phyloP scores from a whole-genome alignment of 1,140 invertebrate species.

The Eriosoma lanigerum region DNA sequence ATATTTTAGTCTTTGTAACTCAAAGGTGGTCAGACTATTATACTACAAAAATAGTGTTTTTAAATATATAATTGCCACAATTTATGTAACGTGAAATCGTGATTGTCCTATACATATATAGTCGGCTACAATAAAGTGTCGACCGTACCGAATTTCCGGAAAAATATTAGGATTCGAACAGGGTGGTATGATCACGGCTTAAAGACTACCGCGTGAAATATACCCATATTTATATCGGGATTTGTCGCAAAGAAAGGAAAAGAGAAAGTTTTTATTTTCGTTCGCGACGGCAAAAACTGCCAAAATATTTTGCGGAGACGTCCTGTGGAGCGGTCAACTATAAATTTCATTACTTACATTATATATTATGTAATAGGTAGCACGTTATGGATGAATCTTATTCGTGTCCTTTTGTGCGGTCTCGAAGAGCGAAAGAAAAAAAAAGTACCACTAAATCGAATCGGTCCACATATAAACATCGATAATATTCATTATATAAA shows the following conservation, averaged over 20 bases:
- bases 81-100: no score
- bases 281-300: slow-evolving; percentile 36
- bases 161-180: slow-evolving; percentile 17
- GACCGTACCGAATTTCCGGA: slow-evolving; percentile 1
- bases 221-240: no score
- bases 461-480: neutral
- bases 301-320: slow-evolving; percentile 45
- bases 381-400: neutral
- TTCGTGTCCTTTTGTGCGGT: neutral
- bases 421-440: neutral
- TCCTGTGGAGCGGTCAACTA: neutral
- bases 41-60: no score
- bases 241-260: slow-evolving; percentile 6
- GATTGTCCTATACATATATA: no score
- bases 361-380: no score
- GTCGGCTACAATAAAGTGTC: neutral
- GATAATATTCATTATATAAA: neutral
- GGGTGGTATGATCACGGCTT: neutral
- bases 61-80: no score
- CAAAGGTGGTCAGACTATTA: no score
- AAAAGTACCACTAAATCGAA: slow-evolving; percentile 23
- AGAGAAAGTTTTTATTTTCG: slow-evolving; percentile 50
- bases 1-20: no score
- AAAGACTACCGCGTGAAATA: neutral
- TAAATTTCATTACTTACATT: neutral